Evolutionary conservation across 1,140 invertebrate genomes (phyloP).

Genomic region (Rhopalosiphum maidis): DNA sequence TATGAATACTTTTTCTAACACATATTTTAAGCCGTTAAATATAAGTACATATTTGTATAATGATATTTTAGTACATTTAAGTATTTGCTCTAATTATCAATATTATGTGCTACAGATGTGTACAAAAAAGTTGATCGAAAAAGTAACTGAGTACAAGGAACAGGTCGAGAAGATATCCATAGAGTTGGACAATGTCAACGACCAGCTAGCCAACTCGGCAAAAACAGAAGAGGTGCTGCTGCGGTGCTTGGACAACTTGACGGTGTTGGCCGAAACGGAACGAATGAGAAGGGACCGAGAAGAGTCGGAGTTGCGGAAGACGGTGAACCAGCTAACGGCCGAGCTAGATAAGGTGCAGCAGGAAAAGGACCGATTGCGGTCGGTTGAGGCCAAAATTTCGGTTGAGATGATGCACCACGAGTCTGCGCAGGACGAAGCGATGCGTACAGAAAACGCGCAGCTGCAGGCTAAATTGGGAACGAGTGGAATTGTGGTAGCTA

Average conservation of each 20-base stretch:
- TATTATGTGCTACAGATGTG: not conserved
- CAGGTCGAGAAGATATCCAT: not conserved
- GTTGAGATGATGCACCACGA: not conserved
- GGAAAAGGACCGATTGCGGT: not conserved
- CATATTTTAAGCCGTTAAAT: too few species aligned
- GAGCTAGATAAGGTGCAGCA: not conserved
- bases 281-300: not conserved
- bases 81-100: not conserved
- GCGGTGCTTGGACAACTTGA: not conserved
- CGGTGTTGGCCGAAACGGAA: not conserved
- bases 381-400: not conserved
- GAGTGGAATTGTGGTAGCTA: not conserved
- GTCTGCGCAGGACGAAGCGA: not conserved
- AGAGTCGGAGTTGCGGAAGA: not conserved
- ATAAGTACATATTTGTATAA: too few species aligned
- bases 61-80: not conserved
- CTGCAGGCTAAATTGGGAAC: not conserved
- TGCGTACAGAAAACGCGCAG: not conserved
- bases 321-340: not conserved
- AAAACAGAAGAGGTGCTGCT: not conserved
- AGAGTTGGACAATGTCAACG: not conserved
- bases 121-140: not conserved
- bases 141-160: not conserved
- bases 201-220: not conserved
- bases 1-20: too few species aligned